A percentile compares a stretch with the other conserved stretches of the same genome.
Conservation (phyloP, 2,888 invertebrate species). For the Drosophila subsilvestris region DNA sequence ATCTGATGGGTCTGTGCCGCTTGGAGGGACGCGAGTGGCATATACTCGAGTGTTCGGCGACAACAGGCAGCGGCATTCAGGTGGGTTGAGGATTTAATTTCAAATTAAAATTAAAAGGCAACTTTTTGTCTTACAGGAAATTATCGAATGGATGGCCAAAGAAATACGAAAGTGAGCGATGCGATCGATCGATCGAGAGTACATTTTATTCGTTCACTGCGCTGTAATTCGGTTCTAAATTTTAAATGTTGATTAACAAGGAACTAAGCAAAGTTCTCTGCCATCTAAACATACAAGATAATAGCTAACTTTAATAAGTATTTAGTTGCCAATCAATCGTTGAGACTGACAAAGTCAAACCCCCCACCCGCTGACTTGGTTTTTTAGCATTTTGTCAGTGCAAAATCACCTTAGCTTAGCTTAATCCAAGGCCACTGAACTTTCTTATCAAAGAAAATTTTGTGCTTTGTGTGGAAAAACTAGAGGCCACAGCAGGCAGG, state of each 20-base stretch:
- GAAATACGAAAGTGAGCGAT: conserved; percentile 17
- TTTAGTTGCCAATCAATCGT: neutral
- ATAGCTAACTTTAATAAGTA: neutral
- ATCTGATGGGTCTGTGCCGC: conserved; percentile 87
- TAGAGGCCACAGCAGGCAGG: neutral
- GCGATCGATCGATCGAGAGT: neutral
- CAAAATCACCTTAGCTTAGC: neutral
- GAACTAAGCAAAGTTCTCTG: no score
- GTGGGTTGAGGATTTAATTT: conserved; percentile 86
- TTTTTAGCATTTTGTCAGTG: neutral
- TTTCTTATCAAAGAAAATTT: neutral
- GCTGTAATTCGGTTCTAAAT: neutral
- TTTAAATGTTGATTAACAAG: neutral
- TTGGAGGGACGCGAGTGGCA: conserved; percentile 98
- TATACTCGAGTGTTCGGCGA: conserved; percentile 97
- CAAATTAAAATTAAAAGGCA: neutral
- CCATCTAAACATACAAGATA: neutral
- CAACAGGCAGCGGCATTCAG: conserved; percentile 94
- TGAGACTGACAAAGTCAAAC: neutral
- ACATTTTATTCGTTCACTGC: no score
- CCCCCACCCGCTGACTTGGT: no score
- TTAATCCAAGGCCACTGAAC: neutral
- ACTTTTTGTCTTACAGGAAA: conserved; percentile 14
- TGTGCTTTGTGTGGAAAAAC: no score
- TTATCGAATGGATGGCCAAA: conserved; percentile 45